These are phyloP conservation scores for Tragelaphus imberbis DNA, from an alignment of 2,113 vertebrate species.

Conservation along the genomic window DNA sequence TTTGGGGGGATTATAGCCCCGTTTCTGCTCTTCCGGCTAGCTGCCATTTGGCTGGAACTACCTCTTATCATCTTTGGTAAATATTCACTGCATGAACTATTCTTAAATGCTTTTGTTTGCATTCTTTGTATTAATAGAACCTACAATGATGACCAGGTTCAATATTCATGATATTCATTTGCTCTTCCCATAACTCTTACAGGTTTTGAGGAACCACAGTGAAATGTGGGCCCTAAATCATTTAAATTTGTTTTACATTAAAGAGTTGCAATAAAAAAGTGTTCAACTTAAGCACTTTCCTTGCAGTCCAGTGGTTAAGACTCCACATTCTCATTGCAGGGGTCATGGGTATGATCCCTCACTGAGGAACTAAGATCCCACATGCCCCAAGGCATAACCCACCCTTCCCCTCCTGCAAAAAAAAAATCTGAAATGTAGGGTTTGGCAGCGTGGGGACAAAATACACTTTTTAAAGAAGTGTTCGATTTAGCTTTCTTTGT, in stretches of 20 bases:
- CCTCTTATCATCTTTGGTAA: conserved; percentile 94
- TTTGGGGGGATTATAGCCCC: conserved; percentile 91
- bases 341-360: neutral
- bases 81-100: neutral
- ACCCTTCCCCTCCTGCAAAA: neutral
- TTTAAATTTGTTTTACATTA: neutral
- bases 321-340: neutral
- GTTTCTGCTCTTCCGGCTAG: conserved; percentile 90
- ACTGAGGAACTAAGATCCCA: neutral
- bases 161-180: no score
- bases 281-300: neutral
- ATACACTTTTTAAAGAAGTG: neutral
- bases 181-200: neutral
- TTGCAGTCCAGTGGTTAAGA: neutral
- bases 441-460: neutral
- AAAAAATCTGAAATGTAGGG: neutral
- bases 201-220: neutral
- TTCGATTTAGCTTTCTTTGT: neutral
- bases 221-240: neutral
- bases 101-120: neutral
- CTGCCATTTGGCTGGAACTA: conserved; percentile 90
- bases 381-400: neutral
- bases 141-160: neutral
- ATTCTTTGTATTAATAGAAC: neutral
- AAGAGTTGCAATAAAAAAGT: neutral